These are phyloP conservation scores for Heliconius hortense DNA, from an alignment of 2,888 invertebrate genomes.

Conservation along the genomic window DNA sequence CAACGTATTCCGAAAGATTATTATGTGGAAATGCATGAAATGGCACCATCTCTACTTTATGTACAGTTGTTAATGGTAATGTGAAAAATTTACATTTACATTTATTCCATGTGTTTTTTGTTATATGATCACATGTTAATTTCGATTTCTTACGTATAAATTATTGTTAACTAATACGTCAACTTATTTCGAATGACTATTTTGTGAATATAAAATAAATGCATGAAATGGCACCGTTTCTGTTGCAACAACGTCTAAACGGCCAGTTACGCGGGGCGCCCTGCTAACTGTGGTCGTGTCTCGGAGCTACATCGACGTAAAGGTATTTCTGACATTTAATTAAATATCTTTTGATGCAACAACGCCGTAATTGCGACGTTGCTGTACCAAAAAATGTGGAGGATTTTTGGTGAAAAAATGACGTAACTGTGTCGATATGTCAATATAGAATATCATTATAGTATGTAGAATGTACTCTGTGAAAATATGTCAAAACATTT, in stretches of 20 bases:
- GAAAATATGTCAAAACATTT: not conserved
- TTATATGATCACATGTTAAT: too few relatives aligned
- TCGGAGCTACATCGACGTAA: not conserved
- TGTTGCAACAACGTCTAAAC: conserved; percentile 1
- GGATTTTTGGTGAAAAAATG: not conserved
- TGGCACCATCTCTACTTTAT: not conserved
- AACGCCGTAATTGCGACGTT: not conserved
- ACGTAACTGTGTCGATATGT: not conserved
- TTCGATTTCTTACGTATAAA: too few relatives aligned
- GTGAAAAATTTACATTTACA: too few relatives aligned
- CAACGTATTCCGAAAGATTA: not conserved
- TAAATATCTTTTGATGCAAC: not conserved
- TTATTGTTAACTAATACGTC: too few relatives aligned
- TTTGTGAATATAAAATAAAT: not conserved
- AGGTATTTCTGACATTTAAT: not conserved
- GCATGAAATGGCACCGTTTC: not conserved
- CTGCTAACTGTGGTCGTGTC: not conserved
- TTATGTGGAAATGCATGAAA: not conserved
- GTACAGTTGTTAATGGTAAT: too few relatives aligned
- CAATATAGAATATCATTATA: too few relatives aligned
- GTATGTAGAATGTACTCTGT: too few relatives aligned
- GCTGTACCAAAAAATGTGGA: not conserved
- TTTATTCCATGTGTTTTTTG: too few relatives aligned
- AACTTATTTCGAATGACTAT: not conserved
- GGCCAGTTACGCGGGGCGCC: not conserved